These are phyloP conservation scores for Noturus placidus DNA, from an alignment of 2,113 vertebrate species.

Conservation along the genomic window DNA sequence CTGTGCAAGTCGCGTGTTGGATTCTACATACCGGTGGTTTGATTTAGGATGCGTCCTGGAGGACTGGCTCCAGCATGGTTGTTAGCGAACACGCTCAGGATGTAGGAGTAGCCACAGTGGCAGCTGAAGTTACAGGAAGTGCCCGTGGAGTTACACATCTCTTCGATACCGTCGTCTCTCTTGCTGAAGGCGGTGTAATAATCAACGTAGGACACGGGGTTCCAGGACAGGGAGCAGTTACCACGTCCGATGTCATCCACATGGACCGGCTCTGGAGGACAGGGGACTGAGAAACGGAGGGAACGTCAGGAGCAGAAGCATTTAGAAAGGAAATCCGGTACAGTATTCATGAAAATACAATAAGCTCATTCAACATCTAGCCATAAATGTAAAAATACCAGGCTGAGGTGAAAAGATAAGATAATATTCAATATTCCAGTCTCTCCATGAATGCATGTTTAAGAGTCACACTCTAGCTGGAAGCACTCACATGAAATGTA, in stretches of 20 bases:
- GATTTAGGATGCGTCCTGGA: constrained; percentile 76
- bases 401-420: not conserved
- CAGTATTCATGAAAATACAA: not conserved
- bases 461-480: not conserved
- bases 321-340: not conserved
- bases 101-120: constrained; percentile 85
- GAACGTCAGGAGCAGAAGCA: not conserved
- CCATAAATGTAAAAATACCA: not conserved
- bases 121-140: constrained; percentile 78
- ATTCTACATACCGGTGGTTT: constrained; percentile 80
- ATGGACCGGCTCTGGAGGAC: constrained; percentile 76
- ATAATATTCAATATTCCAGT: not conserved
- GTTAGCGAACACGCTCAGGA: constrained; percentile 83
- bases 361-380: not conserved
- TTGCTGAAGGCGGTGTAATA: constrained; percentile 83
- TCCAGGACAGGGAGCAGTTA: constrained; percentile 81
- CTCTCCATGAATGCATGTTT: not conserved
- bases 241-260: constrained; percentile 71
- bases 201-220: constrained; percentile 64
- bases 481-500: constrained; percentile 77
- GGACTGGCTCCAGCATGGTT: constrained; percentile 84
- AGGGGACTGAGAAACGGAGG: constrained; percentile 75
- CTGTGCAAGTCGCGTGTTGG: too few species aligned
- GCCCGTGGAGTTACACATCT: constrained; percentile 80
- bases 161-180: constrained; percentile 77